phyloP scores from a whole-genome alignment of 2,797 vertebrate genomes.

The Lacerta bilineata region DNA sequence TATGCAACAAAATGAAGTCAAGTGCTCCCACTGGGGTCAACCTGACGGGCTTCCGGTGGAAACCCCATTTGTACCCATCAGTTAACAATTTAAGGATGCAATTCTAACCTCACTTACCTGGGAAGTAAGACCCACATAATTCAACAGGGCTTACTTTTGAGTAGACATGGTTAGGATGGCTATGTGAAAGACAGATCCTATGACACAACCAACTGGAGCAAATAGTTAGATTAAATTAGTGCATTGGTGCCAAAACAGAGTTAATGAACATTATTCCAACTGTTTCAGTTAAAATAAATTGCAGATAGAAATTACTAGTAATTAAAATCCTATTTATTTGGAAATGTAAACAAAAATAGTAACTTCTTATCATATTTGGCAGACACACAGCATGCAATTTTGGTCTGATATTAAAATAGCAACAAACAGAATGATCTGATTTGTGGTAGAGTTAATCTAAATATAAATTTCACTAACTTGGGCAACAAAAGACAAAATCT shows the following conservation, averaged over 20 bases:
- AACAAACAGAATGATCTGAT: background rate
- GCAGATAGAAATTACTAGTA: background rate
- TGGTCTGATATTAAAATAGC: background rate
- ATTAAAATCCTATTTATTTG: background rate
- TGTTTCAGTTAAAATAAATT: background rate
- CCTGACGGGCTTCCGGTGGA: background rate
- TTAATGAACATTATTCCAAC: background rate
- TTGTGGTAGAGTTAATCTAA: background rate
- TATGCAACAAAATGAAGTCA: background rate
- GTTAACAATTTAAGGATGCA: background rate
- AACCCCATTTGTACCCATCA: background rate
- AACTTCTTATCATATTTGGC: background rate
- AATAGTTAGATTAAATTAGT: background rate
- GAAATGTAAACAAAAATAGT: background rate
- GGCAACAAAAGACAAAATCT: background rate
- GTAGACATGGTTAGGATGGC: background rate
- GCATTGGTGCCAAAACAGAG: background rate
- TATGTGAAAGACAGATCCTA: background rate
- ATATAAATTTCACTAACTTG: background rate
- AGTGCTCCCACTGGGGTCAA: background rate
- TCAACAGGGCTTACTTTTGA: too few relatives aligned
- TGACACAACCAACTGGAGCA: background rate
- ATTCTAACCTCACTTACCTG: too few relatives aligned
- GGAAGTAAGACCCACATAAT: too few relatives aligned
- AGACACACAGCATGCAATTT: background rate